phyloP scores from a whole-genome alignment of 2,888 invertebrate species.

The Rhimphoctona megacephalus region DNA sequence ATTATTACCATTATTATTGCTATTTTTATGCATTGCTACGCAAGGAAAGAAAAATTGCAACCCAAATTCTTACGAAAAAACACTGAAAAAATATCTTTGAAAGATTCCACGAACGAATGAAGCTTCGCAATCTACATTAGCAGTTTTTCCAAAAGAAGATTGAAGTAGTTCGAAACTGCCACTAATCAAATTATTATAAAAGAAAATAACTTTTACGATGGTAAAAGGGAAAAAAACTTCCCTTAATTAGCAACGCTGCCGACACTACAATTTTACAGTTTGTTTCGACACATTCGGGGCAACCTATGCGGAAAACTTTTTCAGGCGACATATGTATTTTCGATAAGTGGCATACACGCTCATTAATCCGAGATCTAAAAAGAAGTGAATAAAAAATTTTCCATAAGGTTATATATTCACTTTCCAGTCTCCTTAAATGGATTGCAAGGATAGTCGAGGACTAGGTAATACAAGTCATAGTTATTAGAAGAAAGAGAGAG shows the following conservation, averaged over 20 bases:
- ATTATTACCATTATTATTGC: neutral
- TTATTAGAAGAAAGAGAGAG: slow-evolving; percentile 1
- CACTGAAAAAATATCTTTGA: no score
- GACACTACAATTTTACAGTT: neutral
- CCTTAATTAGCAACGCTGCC: neutral
- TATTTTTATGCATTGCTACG: neutral
- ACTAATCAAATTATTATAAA: neutral
- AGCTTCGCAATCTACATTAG: neutral
- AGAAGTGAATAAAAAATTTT: slow-evolving; percentile 29
- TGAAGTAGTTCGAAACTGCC: neutral
- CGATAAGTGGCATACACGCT: slow-evolving; percentile 34
- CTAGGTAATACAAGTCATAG: slow-evolving; percentile 41
- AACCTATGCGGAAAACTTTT: slow-evolving; percentile 26
- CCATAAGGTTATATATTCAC: slow-evolving; percentile 49
- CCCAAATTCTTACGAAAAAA: neutral
- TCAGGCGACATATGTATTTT: slow-evolving; percentile 34
- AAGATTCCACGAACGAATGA: neutral
- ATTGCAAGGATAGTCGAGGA: slow-evolving; percentile 42
- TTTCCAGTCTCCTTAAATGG: slow-evolving; percentile 61
- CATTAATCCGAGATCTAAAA: slow-evolving; percentile 40
- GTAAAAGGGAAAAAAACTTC: neutral
- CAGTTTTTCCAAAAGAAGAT: neutral
- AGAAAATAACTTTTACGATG: neutral
- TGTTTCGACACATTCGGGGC: neutral
- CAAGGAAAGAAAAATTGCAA: neutral